Evolutionary conservation across 2,113 vertebrate species (phyloP), one percentile per base, ranked within the genome.

Genomic region (Mesoclemmys tuberculata): DNA sequence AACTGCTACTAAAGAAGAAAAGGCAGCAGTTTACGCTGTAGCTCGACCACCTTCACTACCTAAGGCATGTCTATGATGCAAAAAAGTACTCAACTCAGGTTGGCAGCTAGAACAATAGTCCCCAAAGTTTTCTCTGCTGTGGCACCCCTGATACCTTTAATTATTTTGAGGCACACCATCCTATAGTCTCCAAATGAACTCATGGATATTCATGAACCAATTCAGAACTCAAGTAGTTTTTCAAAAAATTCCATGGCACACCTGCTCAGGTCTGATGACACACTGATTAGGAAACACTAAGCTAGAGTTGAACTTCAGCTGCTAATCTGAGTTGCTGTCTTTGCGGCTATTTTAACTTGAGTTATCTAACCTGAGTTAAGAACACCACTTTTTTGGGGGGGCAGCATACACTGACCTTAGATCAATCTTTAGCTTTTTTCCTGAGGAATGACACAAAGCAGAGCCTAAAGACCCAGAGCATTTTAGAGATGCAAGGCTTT

Each of bases 21-120:
- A 0, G 0, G 10, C 56, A 87, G 38, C 54, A 46, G 74, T 0
- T 1, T 4, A 38, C 51, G 11, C 11, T 48, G 38, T 35, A 35
- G 29, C 0, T 2, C 14, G 82, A 16, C 26, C 44, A 41, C 35
- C 55, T 88, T 51, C 48, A 38, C 2, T 1, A 31, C 12, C 22
- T 77, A 58, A 71, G 19, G 18, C 21, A 10, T 38, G 19, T 71
- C 64, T 71, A 22, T n/a, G 10, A 8, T 71, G 16, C 35, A 22
- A 38, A 38, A 71, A n/a, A 19, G n/a, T 38, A 22, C 10, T 18
- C 5, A 52, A 52, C 51, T 52, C 51, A 71, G n/a, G n/a, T 71
- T 71, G 38, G 64, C 64, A 71, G 35, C 64, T 21, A 22, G 35
- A 71, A 5, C 10, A 46, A 5, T 46, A 8, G 46, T 46, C 46